These are phyloP conservation scores for Desoria tigrina DNA, from an alignment of 2,888 invertebrate genomes.

Conservation along the genomic window DNA sequence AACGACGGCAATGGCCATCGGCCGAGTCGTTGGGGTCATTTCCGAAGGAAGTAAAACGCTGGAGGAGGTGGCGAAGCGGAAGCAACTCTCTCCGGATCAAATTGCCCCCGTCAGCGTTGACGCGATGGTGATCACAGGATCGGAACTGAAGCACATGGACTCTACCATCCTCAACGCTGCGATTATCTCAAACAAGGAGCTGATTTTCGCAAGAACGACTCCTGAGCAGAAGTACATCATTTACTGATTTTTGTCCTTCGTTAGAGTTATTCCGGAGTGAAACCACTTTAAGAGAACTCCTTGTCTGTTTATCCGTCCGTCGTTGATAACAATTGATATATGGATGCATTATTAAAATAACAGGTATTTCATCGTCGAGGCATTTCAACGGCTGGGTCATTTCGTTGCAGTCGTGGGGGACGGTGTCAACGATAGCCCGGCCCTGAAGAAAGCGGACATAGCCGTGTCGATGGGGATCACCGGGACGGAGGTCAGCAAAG, in stretches of 20 bases:
- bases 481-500: slow-evolving; percentile 62
- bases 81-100: slow-evolving; percentile 53
- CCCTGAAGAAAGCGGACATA: slow-evolving; percentile 62
- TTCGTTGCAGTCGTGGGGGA: slow-evolving; percentile 63
- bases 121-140: slow-evolving; percentile 49
- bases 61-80: slow-evolving; percentile 58
- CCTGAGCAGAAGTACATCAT: slow-evolving; percentile 70
- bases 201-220: slow-evolving; percentile 74
- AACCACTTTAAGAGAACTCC: too few relatives aligned
- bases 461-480: slow-evolving; percentile 61
- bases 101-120: slow-evolving; percentile 33
- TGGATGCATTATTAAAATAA: too few relatives aligned
- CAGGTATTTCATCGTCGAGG: slow-evolving; percentile 66
- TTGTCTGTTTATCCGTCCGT: too few relatives aligned
- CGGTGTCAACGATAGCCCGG: slow-evolving; percentile 63
- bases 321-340: too few relatives aligned
- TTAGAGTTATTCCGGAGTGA: too few relatives aligned
- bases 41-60: slow-evolving; percentile 17
- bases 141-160: slow-evolving; percentile 46
- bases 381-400: slow-evolving; percentile 60
- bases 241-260: too few relatives aligned
- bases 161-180: slow-evolving; percentile 61
- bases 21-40: slow-evolving; percentile 32
- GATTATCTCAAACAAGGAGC: slow-evolving; percentile 67
- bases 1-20: slow-evolving; percentile 36